Base-by-base conservation (phyloP, 92 coral and sea anemone species). In the Parazoanthus swiftii region DNA sequence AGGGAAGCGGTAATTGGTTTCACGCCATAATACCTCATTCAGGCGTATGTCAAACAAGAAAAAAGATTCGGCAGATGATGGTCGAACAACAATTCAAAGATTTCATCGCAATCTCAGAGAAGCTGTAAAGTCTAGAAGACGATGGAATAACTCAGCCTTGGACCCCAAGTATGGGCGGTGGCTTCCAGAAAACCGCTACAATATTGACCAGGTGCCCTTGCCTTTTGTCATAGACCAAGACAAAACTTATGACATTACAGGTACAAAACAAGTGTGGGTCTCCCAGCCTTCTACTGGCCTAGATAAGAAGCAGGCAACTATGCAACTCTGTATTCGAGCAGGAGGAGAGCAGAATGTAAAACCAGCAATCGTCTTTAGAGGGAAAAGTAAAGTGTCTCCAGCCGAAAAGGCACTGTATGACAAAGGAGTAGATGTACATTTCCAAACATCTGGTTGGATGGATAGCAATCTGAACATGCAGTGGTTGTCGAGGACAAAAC, bases 251-350 rank as follows among this genome's bases (percentile, higher is more conserved):
- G 90, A 90, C 39, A 80, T 86, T 46, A 86, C 83, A 58, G 92
- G 33, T 29, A 29, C 33, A 89, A 76, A 78, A 43, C 90, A 90
- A 86, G 89, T 90, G 72, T 90, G 90, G 92, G 92, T 90, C 67
- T 90, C 92, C n/a, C 92, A 90, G 90, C 92, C 92, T 35, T 86
- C 92, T 85, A 74, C 90, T 67, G 90, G 92, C 88, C 81, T 90
- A 72, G 90, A 90, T 74, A 90, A 86, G 75, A 39, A 4, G 4
- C 42, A 39, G 42, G 42, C 42, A 70, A 74, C 79, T 38, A 10
- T 74, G 50, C 79, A 36, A 50, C 42, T 74, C 46, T 74, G 79
- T 4, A 39, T 39, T 39, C 42, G 4, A 2, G 42, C 42, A 39
- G 42, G 0, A 39, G 42, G 42, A 39, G 42, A 39, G 4, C 42